phyloP scores from a whole-genome alignment of 2,888 invertebrate genomes.

The Stenurella melanura region DNA sequence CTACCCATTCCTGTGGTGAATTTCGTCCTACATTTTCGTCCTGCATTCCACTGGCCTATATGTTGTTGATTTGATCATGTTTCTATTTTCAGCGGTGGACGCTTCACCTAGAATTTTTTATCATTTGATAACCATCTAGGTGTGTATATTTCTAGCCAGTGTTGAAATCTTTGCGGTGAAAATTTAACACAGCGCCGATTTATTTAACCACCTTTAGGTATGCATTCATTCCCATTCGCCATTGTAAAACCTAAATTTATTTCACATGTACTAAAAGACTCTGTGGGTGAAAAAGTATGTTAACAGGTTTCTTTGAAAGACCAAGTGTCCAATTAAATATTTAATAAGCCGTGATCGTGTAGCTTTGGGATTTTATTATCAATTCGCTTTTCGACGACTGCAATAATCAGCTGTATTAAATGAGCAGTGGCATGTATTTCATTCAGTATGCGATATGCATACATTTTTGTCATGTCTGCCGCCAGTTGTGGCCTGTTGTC shows the following conservation, averaged over 20 bases:
- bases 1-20: too few species aligned
- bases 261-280: conserved; percentile 6
- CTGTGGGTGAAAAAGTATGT: conserved; percentile 34
- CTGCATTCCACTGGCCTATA: too few species aligned
- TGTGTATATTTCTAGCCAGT: too few species aligned
- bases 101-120: too few species aligned
- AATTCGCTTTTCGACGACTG: conserved; percentile 43
- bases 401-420: conserved; percentile 35
- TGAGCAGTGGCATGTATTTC: conserved; percentile 12
- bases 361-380: conserved; percentile 33
- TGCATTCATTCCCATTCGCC: too few species aligned
- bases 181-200: neutral
- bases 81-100: too few species aligned
- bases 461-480: conserved; percentile 14
- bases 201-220: neutral
- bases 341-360: conserved; percentile 35
- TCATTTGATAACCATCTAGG: too few species aligned
- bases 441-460: conserved; percentile 31
- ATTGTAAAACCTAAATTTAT: neutral
- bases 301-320: conserved; percentile 10
- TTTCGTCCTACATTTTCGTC: too few species aligned
- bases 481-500: conserved; percentile 42
- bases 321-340: conserved; percentile 33
- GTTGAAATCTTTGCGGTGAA: too few species aligned
- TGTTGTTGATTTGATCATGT: too few species aligned